phyloP scores from a whole-genome alignment of 1,140 invertebrate genomes.

The Micrasema longulum region DNA sequence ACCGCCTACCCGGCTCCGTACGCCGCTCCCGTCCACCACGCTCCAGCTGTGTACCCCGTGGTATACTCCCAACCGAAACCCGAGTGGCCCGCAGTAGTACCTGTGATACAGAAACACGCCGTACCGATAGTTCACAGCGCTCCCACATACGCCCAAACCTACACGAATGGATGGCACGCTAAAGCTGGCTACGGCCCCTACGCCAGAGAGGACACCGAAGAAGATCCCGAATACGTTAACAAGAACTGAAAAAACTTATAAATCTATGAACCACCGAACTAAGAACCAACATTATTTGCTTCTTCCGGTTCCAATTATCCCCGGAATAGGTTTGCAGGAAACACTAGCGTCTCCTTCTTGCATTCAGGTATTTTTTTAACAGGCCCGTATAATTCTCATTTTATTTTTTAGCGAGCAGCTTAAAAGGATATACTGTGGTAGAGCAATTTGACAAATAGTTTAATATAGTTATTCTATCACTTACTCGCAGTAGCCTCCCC shows the following conservation, averaged over 20 bases:
- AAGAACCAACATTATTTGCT: too few species aligned
- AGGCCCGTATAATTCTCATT: too few species aligned
- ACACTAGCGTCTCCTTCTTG: too few species aligned
- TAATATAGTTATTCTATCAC: too few species aligned
- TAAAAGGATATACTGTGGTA: too few species aligned
- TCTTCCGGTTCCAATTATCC: too few species aligned
- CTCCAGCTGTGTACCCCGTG: slow-evolving; percentile 31
- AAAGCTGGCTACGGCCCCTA: slow-evolving; percentile 41
- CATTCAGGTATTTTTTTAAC: too few species aligned
- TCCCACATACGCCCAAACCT: slow-evolving; percentile 30
- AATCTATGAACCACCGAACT: too few species aligned
- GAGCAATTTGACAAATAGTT: too few species aligned
- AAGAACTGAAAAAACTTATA: slow-evolving; percentile 16
- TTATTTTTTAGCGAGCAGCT: too few species aligned
- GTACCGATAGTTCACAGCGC: slow-evolving; percentile 33
- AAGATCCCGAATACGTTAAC: slow-evolving; percentile 26
- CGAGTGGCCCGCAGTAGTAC: slow-evolving; percentile 17
- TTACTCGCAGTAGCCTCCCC: too few species aligned
- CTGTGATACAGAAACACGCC: slow-evolving; percentile 31
- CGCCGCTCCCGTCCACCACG: slow-evolving; percentile 58
- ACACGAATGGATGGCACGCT: slow-evolving; percentile 36
- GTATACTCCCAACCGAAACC: slow-evolving; percentile 21
- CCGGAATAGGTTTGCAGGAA: too few species aligned
- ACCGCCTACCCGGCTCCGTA: slow-evolving; percentile 56
- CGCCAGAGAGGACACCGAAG: slow-evolving; percentile 48